phyloP scores from a whole-genome alignment of 2,888 invertebrate species.

The Aphrophora alni region DNA sequence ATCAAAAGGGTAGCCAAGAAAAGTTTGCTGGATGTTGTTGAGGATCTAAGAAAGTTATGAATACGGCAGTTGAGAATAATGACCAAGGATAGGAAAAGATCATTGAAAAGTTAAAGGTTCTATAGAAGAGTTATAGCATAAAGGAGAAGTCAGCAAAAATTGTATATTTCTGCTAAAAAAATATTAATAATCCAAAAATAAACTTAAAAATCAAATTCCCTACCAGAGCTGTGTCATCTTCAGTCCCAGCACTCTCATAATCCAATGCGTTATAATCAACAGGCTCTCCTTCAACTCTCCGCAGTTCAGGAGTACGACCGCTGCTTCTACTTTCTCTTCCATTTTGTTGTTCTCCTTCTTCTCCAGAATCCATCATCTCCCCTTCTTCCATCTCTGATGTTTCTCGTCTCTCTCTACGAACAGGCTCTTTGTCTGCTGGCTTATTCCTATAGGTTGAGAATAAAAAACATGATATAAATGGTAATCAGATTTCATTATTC shows the following conservation, averaged over 20 bases:
- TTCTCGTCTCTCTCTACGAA: conserved; percentile 12
- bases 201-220: not conserved
- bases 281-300: not conserved
- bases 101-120: too few relatives aligned
- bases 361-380: conserved; percentile 52
- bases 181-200: too few relatives aligned
- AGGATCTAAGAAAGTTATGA: too few relatives aligned
- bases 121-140: too few relatives aligned
- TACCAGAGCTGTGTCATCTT: conserved; percentile 55
- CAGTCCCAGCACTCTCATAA: conserved; percentile 55
- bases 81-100: too few relatives aligned
- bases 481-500: too few relatives aligned
- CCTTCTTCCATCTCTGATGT: conserved; percentile 60
- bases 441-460: conserved; percentile 25
- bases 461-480: not conserved
- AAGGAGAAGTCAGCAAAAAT: too few relatives aligned
- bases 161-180: too few relatives aligned
- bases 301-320: conserved; percentile 10
- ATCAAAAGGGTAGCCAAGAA: too few relatives aligned
- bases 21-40: too few relatives aligned
- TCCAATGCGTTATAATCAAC: conserved; percentile 37
- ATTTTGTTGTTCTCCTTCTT: conserved; percentile 39
- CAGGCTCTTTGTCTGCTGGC: conserved; percentile 12
- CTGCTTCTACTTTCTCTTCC: conserved; percentile 26
- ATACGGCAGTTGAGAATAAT: too few relatives aligned